Evolutionary conservation across 1,140 invertebrate genomes (phyloP).

Genomic region (Potamilus streckersoni): DNA sequence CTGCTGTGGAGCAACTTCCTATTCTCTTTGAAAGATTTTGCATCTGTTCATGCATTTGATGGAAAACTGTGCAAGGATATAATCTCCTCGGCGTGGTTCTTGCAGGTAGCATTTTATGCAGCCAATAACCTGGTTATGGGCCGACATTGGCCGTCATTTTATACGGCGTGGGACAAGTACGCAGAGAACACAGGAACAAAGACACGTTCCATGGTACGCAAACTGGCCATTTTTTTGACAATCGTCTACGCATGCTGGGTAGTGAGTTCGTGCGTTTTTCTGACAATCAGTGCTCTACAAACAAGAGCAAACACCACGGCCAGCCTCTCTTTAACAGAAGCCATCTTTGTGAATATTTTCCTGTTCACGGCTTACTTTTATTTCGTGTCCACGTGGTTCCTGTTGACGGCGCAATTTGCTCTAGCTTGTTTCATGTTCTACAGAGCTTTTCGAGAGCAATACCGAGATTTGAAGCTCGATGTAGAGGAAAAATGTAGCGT

Average conservation of each 20-base stretch:
- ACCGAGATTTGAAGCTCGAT: neutral
- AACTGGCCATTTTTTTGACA: neutral
- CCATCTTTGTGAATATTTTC: neutral
- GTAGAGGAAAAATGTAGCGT: slow-evolving; percentile 3
- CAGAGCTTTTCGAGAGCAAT: slow-evolving; percentile 1
- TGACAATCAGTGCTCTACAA: slow-evolving; percentile 1
- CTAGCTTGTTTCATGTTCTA: slow-evolving; percentile 5
- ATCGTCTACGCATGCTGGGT: slow-evolving; percentile 14
- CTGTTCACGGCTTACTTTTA: slow-evolving; percentile 18
- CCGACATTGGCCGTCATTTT: slow-evolving; percentile 17
- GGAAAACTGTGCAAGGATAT: slow-evolving; percentile 7
- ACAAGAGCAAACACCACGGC: slow-evolving; percentile 8
- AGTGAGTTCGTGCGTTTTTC: neutral
- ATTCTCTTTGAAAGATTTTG: slow-evolving; percentile 18
- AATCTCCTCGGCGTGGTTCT: slow-evolving; percentile 20
- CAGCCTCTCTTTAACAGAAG: neutral
- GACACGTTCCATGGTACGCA: neutral
- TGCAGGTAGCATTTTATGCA: slow-evolving; percentile 16
- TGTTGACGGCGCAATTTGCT: slow-evolving; percentile 19
- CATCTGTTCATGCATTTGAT: slow-evolving; percentile 12
- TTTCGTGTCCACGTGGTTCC: slow-evolving; percentile 21
- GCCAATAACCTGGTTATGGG: slow-evolving; percentile 5
- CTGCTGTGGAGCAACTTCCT: slow-evolving; percentile 13
- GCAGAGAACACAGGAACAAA: slow-evolving; percentile 4
- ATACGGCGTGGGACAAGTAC: slow-evolving; percentile 17